A percentile compares a stretch with the other conserved stretches of the same genome.
Evolutionary conservation across 1,140 invertebrate genomes (phyloP).

Genomic region (Rhagoletis pomonella): DNA sequence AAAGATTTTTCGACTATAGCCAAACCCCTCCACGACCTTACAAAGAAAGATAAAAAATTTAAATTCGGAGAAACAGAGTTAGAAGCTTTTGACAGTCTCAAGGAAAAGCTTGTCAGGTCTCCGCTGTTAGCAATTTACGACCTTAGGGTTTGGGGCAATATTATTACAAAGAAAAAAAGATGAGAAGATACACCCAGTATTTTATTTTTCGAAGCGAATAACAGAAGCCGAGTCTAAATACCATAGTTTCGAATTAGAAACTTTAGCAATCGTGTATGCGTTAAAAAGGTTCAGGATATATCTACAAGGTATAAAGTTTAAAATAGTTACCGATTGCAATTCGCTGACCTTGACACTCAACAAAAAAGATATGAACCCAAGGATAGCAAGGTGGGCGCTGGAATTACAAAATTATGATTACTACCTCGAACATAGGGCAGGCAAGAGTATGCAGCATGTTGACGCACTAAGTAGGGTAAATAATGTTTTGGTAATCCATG

Average conservation of each 20-base stretch:
- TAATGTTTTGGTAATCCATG: constrained; percentile 54
- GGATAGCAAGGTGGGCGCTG: constrained; percentile 70
- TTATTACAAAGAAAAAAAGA: constrained; percentile 61
- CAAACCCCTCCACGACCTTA: too few species aligned
- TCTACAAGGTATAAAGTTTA: constrained; percentile 74
- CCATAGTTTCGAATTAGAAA: constrained; percentile 75
- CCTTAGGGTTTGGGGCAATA: constrained; percentile 60
- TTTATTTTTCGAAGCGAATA: constrained; percentile 72
- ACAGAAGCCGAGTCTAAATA: constrained; percentile 73
- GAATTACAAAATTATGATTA: constrained; percentile 58
- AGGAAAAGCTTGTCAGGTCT: constrained; percentile 57
- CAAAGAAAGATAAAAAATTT: constrained; percentile 62
- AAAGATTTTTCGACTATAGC: too few species aligned
- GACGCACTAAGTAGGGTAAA: constrained; percentile 61
- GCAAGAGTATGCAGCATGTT: constrained; percentile 68
- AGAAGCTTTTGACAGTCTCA: constrained; percentile 61
- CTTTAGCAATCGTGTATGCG: constrained; percentile 75
- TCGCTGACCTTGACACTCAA: constrained; percentile 71
- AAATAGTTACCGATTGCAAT: constrained; percentile 73
- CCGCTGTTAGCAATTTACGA: constrained; percentile 64
- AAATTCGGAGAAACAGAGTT: constrained; percentile 58
- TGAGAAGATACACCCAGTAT: constrained; percentile 66
- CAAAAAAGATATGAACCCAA: constrained; percentile 70
- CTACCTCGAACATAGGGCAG: constrained; percentile 55
- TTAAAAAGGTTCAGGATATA: constrained; percentile 76